Percentiles rank a stretch among this genome's conserved stretches.
phyloP scores from a whole-genome alignment of 2,888 invertebrate species.

The Brenthis hecate region DNA sequence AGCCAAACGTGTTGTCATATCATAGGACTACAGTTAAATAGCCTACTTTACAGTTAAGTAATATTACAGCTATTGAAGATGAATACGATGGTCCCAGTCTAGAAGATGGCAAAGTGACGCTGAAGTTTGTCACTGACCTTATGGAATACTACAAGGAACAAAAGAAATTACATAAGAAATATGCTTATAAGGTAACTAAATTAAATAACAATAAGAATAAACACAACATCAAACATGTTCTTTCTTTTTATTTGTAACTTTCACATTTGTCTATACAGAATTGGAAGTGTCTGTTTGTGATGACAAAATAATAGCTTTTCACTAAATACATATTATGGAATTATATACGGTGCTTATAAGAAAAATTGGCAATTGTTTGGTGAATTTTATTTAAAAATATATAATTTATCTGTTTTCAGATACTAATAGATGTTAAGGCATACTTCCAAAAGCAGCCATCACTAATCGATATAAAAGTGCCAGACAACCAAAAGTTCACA shows the following conservation, averaged over 20 bases:
- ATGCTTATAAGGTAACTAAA: conserved; percentile 92
- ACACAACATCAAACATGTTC: no score
- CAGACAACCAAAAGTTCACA: conserved; percentile 95
- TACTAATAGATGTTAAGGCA: conserved; percentile 93
- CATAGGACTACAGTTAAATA: no score
- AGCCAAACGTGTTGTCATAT: no score
- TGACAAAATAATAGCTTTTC: no score
- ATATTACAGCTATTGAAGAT: conserved; percentile 92
- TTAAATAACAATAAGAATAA: background rate
- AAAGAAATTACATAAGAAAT: conserved; percentile 97
- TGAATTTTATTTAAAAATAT: no score
- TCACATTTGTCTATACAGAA: no score
- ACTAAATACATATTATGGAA: no score
- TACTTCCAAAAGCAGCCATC: conserved; percentile 93
- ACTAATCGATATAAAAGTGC: conserved; percentile 94
- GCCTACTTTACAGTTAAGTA: no score
- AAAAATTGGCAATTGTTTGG: no score
- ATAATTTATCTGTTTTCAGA: conserved; percentile 81
- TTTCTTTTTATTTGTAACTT: no score
- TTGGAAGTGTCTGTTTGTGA: no score
- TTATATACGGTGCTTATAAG: no score
- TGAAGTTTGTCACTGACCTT: conserved; percentile 93
- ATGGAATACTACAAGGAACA: conserved; percentile 95
- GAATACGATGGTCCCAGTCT: conserved; percentile 96
- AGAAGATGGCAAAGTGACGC: conserved; percentile 93